A percentile compares a stretch with the other conserved stretches of the same genome.
Conservation (phyloP, 2,888 invertebrate species). For the Andrena flavipes region DNA sequence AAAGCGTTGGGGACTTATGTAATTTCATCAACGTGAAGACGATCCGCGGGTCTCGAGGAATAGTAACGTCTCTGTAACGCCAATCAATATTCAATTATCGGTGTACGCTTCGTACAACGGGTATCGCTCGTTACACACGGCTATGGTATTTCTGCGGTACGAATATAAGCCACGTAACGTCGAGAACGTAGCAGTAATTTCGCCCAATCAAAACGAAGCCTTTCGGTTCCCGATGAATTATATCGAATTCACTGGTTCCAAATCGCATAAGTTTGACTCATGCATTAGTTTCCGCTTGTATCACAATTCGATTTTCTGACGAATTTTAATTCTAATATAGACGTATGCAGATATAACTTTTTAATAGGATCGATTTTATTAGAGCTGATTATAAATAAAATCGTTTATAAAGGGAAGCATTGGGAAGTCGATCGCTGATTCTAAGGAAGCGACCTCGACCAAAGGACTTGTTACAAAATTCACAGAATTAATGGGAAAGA, state of each 20-base stretch:
- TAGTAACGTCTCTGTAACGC: slow-evolving; percentile 14
- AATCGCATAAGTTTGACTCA: neutral
- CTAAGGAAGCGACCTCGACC: neutral
- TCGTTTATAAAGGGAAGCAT: no score
- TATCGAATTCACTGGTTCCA: neutral
- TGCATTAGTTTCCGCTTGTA: neutral
- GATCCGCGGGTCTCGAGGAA: slow-evolving; percentile 27
- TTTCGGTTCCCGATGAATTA: neutral
- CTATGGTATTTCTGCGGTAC: slow-evolving; percentile 25
- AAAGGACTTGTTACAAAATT: neutral
- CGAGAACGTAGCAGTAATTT: slow-evolving; percentile 15
- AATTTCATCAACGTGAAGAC: slow-evolving; percentile 17
- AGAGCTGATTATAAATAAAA: no score
- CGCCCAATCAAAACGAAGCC: slow-evolving; percentile 24
- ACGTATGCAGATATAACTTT: no score
- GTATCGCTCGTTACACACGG: slow-evolving; percentile 38
- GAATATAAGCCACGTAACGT: neutral
- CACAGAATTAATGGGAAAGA: neutral
- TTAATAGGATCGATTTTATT: no score
- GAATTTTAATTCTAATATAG: no score
- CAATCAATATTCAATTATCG: slow-evolving; percentile 58
- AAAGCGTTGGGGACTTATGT: neutral
- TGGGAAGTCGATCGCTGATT: neutral
- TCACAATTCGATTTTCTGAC: no score
- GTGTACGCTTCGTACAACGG: slow-evolving; percentile 13